Evolutionary conservation across 53 echinoderm and acorn worm species (phyloP).

Genomic region (Crossaster papposus): DNA sequence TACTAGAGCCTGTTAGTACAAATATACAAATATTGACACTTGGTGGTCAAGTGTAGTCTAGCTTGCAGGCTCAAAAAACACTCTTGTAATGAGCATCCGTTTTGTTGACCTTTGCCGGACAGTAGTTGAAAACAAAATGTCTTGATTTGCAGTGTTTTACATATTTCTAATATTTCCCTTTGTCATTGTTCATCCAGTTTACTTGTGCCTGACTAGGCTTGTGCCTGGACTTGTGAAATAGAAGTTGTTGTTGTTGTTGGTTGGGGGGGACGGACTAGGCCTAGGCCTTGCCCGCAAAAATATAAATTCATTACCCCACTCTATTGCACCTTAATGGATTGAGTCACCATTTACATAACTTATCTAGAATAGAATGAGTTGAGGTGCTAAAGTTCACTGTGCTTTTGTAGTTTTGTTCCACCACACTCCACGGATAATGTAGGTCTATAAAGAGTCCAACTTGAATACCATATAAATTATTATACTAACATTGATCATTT

Average conservation of each 20-base stretch:
- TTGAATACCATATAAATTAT: not conserved
- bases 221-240: too few relatives aligned
- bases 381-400: not conserved
- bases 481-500: not conserved
- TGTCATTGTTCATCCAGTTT: too few relatives aligned
- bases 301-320: not conserved
- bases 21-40: constrained; percentile 25
- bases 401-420: not conserved
- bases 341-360: not conserved
- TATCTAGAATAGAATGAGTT: not conserved
- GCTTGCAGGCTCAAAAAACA: not conserved
- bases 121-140: not conserved
- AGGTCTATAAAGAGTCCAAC: not conserved
- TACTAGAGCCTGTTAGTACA: not conserved
- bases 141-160: too few relatives aligned
- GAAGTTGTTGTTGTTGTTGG: too few relatives aligned
- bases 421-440: not conserved
- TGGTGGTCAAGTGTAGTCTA: not conserved
- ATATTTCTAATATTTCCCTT: too few relatives aligned
- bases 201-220: too few relatives aligned
- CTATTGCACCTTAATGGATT: not conserved
- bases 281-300: not conserved
- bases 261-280: not conserved
- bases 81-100: not conserved
- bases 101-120: not conserved